Conservation (phyloP, 2,113 vertebrate species). For the Anguilla japonica region DNA sequence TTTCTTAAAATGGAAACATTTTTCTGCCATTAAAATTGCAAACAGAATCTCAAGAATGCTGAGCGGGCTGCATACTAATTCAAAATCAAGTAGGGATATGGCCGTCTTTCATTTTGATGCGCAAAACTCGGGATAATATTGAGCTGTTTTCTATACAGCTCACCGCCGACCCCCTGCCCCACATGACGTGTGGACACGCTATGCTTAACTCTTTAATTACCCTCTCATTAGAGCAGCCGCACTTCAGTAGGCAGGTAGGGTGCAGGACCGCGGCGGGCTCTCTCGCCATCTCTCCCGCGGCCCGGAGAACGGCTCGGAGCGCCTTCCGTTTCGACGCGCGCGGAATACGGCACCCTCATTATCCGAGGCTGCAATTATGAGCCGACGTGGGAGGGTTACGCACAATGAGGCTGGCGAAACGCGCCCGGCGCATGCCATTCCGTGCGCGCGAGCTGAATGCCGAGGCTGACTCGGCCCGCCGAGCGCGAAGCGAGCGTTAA, state of each 20-base stretch:
- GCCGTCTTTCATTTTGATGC: neutral
- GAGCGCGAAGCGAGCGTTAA: neutral
- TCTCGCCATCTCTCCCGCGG: neutral
- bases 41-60: neutral
- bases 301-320: neutral
- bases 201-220: constrained; percentile 25
- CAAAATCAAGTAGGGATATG: neutral
- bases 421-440: neutral
- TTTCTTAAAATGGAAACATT: neutral
- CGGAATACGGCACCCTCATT: neutral
- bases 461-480: neutral
- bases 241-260: constrained; percentile 1
- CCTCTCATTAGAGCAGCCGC: constrained; percentile 3
- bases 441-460: neutral
- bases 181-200: neutral
- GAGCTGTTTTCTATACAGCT: neutral
- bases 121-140: neutral
- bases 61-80: neutral
- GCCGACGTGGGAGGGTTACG: neutral
- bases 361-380: neutral
- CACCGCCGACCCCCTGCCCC: neutral
- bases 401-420: neutral
- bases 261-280: neutral
- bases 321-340: neutral
- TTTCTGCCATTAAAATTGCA: neutral